A percentile compares a stretch with the other conserved stretches of the same genome.
Conservation (phyloP, 2,113 vertebrate species). For the Heterochromis multidens region DNA sequence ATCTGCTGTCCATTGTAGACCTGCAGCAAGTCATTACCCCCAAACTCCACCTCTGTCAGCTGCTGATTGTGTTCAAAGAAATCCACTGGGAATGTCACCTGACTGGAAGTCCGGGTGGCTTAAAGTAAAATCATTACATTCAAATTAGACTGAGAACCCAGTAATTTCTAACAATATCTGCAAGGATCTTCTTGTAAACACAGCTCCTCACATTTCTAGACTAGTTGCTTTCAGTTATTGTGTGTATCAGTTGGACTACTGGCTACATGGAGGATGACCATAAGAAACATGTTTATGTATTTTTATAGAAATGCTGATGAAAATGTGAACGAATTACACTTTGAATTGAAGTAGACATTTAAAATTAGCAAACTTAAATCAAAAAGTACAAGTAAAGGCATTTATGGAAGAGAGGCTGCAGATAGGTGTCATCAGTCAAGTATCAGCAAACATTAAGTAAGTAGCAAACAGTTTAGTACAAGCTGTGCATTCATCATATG, state of each 20-base stretch:
- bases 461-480: not conserved
- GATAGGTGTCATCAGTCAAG: not conserved
- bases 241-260: not conserved
- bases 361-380: not conserved
- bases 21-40: conserved; percentile 95
- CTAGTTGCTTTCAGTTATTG: not conserved
- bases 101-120: conserved; percentile 94
- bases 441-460: not conserved
- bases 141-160: not conserved
- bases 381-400: not conserved
- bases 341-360: not conserved
- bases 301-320: not conserved
- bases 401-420: not conserved
- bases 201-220: not conserved
- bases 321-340: not conserved
- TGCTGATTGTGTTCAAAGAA: conserved; percentile 99
- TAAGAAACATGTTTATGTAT: not conserved
- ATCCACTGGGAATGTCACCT: conserved; percentile 98
- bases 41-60: conserved; percentile 95
- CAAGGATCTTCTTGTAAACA: not conserved
- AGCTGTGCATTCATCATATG: not conserved
- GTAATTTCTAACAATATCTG: too few relatives aligned
- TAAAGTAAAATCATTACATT: conserved; percentile 5
- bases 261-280: not conserved
- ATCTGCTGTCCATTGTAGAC: conserved; percentile 99